phyloP scores from a whole-genome alignment of 2,113 vertebrate species.

The Elephantulus edwardii region DNA sequence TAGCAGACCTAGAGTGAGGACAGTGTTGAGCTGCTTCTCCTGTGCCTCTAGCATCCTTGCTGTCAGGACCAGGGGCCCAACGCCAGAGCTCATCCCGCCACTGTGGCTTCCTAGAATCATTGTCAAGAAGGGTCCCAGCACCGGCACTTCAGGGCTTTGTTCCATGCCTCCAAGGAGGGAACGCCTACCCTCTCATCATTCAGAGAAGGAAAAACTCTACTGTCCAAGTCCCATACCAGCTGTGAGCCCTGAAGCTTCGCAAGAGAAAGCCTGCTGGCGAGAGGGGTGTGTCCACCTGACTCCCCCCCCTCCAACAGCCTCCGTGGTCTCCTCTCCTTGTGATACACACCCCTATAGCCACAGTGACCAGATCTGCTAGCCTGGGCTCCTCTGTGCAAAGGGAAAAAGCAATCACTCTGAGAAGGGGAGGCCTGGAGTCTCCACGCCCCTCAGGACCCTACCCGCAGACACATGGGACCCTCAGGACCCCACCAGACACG shows the following conservation, averaged over 20 bases:
- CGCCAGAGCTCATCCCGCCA: not conserved
- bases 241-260: not conserved
- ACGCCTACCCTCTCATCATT: not conserved
- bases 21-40: not conserved
- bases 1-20: constrained; percentile 66
- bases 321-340: not conserved
- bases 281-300: not conserved
- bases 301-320: not conserved
- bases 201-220: not conserved
- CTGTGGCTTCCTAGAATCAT: too few species aligned
- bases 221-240: not conserved
- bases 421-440: accelerated
- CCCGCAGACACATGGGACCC: not conserved
- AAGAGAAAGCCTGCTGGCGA: not conserved
- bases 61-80: not conserved
- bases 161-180: not conserved
- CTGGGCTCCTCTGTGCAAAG: too few species aligned
- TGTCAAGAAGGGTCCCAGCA: not conserved
- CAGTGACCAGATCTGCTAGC: not conserved
- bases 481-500: too few species aligned
- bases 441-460: not conserved
- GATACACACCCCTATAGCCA: not conserved
- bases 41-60: not conserved
- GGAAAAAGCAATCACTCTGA: not conserved
- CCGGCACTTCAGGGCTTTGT: not conserved